A percentile compares a stretch with the other conserved stretches of the same genome.
These are phyloP conservation scores for Phylloscopus trochiloides DNA, from an alignment of 2,113 vertebrate species.

Conservation along the genomic window DNA sequence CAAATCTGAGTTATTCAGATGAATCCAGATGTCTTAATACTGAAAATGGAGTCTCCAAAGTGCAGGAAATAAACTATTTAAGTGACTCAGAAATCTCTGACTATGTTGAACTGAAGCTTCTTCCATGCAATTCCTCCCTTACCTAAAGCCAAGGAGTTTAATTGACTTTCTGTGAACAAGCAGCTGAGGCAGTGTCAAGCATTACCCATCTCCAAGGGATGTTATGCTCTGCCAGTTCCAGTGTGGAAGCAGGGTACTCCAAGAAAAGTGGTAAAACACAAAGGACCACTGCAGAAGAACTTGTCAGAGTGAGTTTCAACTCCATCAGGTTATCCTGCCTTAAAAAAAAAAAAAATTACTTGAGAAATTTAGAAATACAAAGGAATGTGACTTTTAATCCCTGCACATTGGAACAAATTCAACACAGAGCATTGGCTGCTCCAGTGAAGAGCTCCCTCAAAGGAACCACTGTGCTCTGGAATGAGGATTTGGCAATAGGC, in stretches of 20 bases:
- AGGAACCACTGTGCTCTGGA: background rate
- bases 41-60: background rate
- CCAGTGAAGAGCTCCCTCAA: background rate
- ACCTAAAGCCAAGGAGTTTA: background rate
- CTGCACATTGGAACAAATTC: background rate
- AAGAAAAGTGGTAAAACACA: background rate
- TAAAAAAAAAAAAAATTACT: too few species aligned
- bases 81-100: background rate
- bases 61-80: background rate
- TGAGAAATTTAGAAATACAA: background rate
- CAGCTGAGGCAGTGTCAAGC: background rate
- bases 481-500: background rate
- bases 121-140: background rate
- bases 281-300: background rate
- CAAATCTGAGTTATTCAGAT: background rate
- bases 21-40: background rate
- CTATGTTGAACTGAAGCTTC: background rate
- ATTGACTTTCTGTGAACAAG: fast-evolving
- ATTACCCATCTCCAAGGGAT: background rate
- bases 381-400: background rate
- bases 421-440: background rate
- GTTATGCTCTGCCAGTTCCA: background rate
- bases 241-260: background rate
- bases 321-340: background rate
- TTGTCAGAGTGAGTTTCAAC: background rate